These are phyloP conservation scores for Acanthosoma haemorrhoidale DNA, from an alignment of 2,888 invertebrate species.

Conservation along the genomic window DNA sequence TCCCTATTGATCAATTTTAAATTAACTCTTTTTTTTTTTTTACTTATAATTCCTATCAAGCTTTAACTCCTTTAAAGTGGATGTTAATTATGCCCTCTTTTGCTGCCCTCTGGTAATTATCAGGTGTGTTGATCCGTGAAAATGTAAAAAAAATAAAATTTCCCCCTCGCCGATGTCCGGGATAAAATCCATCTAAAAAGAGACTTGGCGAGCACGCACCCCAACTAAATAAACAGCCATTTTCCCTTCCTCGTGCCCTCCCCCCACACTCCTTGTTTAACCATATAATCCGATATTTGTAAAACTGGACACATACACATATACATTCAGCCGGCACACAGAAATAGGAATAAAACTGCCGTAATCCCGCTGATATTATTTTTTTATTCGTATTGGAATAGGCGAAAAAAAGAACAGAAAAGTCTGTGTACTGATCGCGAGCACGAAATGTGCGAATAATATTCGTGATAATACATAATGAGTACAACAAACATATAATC, in stretches of 20 bases:
- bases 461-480: no score
- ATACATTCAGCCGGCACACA: neutral
- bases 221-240: constrained; percentile 10
- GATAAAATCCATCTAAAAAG: neutral
- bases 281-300: constrained; percentile 4
- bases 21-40: neutral
- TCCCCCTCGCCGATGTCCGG: neutral
- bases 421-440: no score
- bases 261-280: neutral
- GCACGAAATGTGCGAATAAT: no score
- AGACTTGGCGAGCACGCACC: neutral
- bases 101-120: neutral
- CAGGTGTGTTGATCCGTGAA: constrained; percentile 8
- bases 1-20: constrained; percentile 7
- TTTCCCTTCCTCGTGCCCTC: neutral
- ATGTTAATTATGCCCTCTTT: constrained; percentile 6
- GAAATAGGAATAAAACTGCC: neutral
- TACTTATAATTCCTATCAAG: neutral
- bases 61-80: constrained; percentile 8
- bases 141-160: neutral
- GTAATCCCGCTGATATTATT: neutral
- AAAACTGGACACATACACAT: constrained; percentile 2
- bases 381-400: neutral
- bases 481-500: no score
- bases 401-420: no score